Conservation (phyloP, 2,888 invertebrate species). For the Latheticus oryzae region DNA sequence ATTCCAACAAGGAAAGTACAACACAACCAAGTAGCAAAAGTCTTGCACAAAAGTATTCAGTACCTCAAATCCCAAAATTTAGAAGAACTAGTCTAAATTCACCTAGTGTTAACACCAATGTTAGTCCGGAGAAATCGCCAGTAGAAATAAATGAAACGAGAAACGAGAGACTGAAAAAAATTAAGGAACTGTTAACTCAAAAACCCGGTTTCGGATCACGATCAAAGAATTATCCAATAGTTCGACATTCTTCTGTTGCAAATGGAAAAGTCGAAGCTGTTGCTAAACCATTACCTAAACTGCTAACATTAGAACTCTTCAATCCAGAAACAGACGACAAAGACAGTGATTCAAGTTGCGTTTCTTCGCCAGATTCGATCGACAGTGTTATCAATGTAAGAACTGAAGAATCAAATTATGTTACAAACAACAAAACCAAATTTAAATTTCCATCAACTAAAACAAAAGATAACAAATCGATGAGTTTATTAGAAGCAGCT, state of each 20-base stretch:
- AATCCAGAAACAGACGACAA: slow-evolving; percentile 92
- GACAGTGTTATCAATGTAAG: slow-evolving; percentile 78
- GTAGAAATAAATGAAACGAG: slow-evolving; percentile 58
- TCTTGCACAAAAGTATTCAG: slow-evolving; percentile 62
- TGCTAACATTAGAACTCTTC: slow-evolving; percentile 85
- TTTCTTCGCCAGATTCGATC: slow-evolving; percentile 88
- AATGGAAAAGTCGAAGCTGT: slow-evolving; percentile 71
- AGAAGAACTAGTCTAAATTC: slow-evolving; percentile 56
- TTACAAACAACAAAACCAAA: slow-evolving; percentile 38
- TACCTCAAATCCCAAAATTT: slow-evolving; percentile 63
- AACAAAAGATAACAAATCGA: slow-evolving; percentile 57
- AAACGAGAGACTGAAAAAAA: slow-evolving; percentile 75
- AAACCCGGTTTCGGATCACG: slow-evolving; percentile 74
- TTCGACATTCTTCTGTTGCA: slow-evolving; percentile 73
- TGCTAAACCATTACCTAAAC: slow-evolving; percentile 77
- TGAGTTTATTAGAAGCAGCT: slow-evolving; percentile 73
- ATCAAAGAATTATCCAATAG: slow-evolving; percentile 75
- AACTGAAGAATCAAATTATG: slow-evolving; percentile 37
- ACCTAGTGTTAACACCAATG: slow-evolving; percentile 42
- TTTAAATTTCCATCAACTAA: slow-evolving; percentile 52
- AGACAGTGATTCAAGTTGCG: slow-evolving; percentile 89
- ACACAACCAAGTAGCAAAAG: slow-evolving; percentile 47
- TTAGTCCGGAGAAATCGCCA: slow-evolving; percentile 51
- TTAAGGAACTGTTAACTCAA: slow-evolving; percentile 77
- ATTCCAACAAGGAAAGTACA: slow-evolving; percentile 48